phyloP scores from a whole-genome alignment of 2,888 invertebrate species.

The Drosophila kanekoi region DNA sequence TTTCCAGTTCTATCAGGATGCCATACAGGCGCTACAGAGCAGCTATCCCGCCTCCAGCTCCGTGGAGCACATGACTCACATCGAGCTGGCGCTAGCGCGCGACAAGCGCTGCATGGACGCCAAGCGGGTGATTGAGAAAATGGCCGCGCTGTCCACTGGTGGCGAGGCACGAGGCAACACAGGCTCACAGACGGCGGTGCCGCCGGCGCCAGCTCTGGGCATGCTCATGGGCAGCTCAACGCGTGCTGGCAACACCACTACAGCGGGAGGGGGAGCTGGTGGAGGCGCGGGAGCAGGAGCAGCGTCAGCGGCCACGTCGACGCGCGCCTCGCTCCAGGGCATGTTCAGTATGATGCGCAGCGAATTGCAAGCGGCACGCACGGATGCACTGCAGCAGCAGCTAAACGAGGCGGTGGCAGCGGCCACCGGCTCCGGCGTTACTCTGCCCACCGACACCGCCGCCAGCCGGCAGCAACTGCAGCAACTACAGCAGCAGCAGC shows the following conservation, averaged over 20 bases:
- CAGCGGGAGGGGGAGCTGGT: constrained; percentile 31
- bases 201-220: constrained; percentile 15
- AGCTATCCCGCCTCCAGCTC: constrained; percentile 59
- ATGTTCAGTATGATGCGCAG: constrained; percentile 80
- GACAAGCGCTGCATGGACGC: constrained; percentile 79
- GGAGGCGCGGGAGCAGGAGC: not conserved
- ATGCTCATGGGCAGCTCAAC: constrained; percentile 9
- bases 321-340: constrained; percentile 74
- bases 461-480: constrained; percentile 6
- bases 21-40: constrained; percentile 77
- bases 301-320: not conserved
- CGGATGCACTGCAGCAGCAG: constrained; percentile 64
- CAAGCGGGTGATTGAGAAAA: constrained; percentile 76
- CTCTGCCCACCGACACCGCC: not conserved
- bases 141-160: constrained; percentile 56
- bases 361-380: constrained; percentile 63
- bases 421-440: constrained; percentile 11
- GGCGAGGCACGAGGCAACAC: constrained; percentile 36
- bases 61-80: constrained; percentile 76
- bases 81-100: constrained; percentile 77
- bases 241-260: constrained; percentile 38
- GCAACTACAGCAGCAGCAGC: constrained; percentile 18
- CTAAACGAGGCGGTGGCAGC: constrained; percentile 46
- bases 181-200: not conserved
- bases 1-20: constrained; percentile 83